Percentiles rank a stretch among this genome's conserved stretches.
Evolutionary conservation across 2,113 vertebrate species (phyloP).

Genomic region (Embiotoca jacksoni): DNA sequence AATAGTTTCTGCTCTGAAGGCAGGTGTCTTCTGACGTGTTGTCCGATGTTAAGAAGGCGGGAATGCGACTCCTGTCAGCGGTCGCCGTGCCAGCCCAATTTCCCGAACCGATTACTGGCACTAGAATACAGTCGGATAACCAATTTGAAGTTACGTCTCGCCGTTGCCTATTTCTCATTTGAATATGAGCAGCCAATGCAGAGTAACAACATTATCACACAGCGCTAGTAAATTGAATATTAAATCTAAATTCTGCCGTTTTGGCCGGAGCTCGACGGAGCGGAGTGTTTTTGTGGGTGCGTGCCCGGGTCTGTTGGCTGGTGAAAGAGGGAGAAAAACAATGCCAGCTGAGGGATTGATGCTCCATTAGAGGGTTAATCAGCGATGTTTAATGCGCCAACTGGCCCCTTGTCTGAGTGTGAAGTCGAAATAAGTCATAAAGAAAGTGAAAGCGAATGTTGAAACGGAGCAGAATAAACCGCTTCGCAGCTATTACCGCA

Average conservation of each 20-base stretch:
- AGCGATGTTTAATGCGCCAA: slow-evolving; percentile 58
- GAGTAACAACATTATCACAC: slow-evolving; percentile 72
- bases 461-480: background rate
- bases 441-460: slow-evolving; percentile 10
- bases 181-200: slow-evolving; percentile 69
- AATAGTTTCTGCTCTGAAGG: slow-evolving; percentile 20
- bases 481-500: background rate
- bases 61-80: slow-evolving; percentile 50
- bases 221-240: slow-evolving; percentile 75
- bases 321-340: slow-evolving; percentile 16
- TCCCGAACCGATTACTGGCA: slow-evolving; percentile 78
- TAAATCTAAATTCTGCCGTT: slow-evolving; percentile 71
- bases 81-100: slow-evolving; percentile 58
- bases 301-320: slow-evolving; percentile 39
- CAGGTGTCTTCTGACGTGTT: slow-evolving; percentile 33
- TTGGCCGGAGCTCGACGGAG: slow-evolving; percentile 60
- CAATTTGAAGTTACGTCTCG: slow-evolving; percentile 65
- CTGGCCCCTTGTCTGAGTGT: slow-evolving; percentile 48
- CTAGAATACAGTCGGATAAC: slow-evolving; percentile 64
- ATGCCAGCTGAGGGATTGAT: slow-evolving; percentile 63
- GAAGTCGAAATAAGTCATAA: slow-evolving; percentile 20
- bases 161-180: slow-evolving; percentile 69
- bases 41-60: slow-evolving; percentile 49
- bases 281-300: slow-evolving; percentile 48
- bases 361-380: slow-evolving; percentile 70